Conservation (phyloP, 35 echinoderm and acorn worm genomes). For the Eucidaris tribuloides region DNA sequence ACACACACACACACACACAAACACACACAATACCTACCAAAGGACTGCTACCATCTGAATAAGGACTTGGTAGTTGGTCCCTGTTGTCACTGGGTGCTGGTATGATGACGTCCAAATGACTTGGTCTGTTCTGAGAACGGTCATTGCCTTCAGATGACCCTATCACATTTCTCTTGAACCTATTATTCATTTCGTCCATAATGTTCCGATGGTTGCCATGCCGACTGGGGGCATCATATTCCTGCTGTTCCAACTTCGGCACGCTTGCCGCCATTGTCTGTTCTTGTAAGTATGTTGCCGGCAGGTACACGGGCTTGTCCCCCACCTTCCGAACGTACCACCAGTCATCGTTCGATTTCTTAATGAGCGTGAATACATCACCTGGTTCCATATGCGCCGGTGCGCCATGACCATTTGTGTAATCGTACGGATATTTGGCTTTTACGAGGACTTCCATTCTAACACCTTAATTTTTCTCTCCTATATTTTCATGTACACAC, state of each 20-base stretch:
- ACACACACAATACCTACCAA: constrained; percentile 16
- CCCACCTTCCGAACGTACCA: constrained; percentile 80
- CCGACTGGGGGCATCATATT: background rate
- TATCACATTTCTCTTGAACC: background rate
- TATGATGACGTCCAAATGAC: background rate
- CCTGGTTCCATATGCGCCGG: constrained; percentile 54
- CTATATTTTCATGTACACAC: background rate
- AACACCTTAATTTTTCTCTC: background rate
- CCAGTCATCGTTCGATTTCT: constrained; percentile 88
- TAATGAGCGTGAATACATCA: constrained; percentile 76
- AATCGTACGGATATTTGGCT: constrained; percentile 59
- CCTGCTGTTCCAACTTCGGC: background rate
- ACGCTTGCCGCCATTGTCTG: background rate
- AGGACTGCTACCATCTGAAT: constrained; percentile 4
- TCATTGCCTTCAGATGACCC: background rate
- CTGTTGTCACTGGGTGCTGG: background rate
- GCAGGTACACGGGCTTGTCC: constrained; percentile 73
- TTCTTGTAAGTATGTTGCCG: constrained; percentile 74
- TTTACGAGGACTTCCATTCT: constrained; percentile 1
- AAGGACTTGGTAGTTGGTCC: background rate
- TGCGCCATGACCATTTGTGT: constrained; percentile 27
- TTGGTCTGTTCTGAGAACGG: background rate
- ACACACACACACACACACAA: too few species aligned
- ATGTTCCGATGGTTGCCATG: constrained; percentile 22
- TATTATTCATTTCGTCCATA: background rate